Conservation (phyloP, 2,113 vertebrate genomes). For the Coturnix japonica region DNA sequence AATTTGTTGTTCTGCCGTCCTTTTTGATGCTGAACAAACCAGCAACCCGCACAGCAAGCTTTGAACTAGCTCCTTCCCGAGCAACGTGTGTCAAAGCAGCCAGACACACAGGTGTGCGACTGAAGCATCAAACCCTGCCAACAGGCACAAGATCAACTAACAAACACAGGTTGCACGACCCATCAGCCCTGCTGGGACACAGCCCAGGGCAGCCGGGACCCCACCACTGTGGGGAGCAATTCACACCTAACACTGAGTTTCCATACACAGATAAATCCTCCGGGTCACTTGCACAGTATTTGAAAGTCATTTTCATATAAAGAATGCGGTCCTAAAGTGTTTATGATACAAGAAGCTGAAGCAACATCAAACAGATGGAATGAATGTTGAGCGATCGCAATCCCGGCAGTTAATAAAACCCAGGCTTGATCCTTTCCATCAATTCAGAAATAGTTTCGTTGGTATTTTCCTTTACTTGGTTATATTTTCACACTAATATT, state of each 20-base stretch:
- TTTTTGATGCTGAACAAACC: slow-evolving; percentile 22
- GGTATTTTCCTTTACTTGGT: neutral
- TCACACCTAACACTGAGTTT: neutral
- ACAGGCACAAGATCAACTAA: neutral
- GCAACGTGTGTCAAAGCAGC: neutral
- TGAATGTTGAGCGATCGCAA: slow-evolving; percentile 40
- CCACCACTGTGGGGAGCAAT: no score
- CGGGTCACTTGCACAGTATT: neutral
- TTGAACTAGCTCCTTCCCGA: neutral
- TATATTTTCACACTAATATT: slow-evolving; percentile 23
- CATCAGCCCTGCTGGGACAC: neutral
- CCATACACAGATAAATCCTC: neutral
- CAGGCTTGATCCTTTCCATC: neutral
- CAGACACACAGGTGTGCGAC: neutral
- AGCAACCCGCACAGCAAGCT: neutral
- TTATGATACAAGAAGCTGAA: slow-evolving; percentile 30
- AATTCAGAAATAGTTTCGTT: slow-evolving; percentile 36
- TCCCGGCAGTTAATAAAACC: neutral
- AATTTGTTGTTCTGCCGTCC: neutral
- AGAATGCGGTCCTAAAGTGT: slow-evolving; percentile 30
- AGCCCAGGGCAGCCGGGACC: neutral
- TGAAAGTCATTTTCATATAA: neutral
- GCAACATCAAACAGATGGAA: slow-evolving; percentile 31
- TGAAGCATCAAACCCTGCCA: neutral
- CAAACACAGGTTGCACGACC: neutral